Base-by-base conservation (phyloP, 2,797 vertebrate genomes). In the Epinephelus coioides region DNA sequence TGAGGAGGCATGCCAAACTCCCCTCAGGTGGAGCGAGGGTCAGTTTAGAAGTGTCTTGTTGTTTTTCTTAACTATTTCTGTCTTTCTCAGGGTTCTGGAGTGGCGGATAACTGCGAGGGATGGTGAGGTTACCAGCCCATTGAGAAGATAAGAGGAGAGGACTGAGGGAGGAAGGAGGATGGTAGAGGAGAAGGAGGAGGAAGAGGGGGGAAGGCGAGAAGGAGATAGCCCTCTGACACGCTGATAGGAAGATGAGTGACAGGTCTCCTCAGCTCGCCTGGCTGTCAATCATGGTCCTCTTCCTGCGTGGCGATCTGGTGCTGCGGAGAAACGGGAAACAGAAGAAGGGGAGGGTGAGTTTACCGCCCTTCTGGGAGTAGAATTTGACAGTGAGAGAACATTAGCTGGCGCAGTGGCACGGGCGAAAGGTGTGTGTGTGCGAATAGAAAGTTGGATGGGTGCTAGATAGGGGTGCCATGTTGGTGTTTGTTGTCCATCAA, bases 211-310 rank as follows among this genome's bases (percentile, higher is more conserved):
- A 69, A 49, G 81, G 78, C 23, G 25, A 86, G 60, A 78, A 74
- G 89, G 88, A 89, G 94, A 89, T 85, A 90, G 88, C 83, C 90
- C 88, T 86, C 77, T 89, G 94, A 91, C 11, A 82, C 81, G 69
- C 85, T 86, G 95, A 95, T 92, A 94, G 93, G 89, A 92, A 75
- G 94, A 94, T 93, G 95, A 95, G 75, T 88, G 92, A 94, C 95
- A 93, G 87, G 81, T 89, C 88, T 94, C 89, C 93, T 91, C 85
- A 95, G 93, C 94, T 96, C 88, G 92, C 93, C 90, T 88, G 94
- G 92, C 95, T 95, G 95, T 97, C 97, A 97, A 91, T 97, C 97
- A 97, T 96, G 92, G 91, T 94, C 94, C 90, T 94, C 87, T 93
- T 95, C 95, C 91, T 91, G 93, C 89, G 94, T 87, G 88, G 88